phyloP scores from a whole-genome alignment of 2,797 vertebrate genomes.

The Hypotaenidia philippensis region DNA sequence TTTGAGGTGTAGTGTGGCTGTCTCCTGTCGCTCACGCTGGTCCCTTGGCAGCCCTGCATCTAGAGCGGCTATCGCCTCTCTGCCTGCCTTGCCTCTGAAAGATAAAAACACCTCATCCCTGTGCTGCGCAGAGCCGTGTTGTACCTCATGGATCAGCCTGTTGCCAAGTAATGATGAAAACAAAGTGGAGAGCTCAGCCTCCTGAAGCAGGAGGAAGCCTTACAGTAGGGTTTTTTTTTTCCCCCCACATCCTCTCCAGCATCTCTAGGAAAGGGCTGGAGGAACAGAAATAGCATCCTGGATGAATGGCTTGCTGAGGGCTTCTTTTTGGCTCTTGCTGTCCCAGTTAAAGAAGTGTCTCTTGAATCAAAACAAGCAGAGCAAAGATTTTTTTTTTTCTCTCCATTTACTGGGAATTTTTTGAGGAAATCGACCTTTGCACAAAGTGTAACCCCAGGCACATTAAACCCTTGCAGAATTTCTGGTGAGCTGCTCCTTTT shows the following conservation, averaged over 20 bases:
- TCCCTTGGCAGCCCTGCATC: background rate
- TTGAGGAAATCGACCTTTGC: background rate
- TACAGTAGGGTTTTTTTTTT: background rate
- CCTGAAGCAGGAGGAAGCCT: background rate
- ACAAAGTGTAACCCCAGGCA: background rate
- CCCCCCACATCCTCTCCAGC: no score
- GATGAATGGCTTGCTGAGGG: background rate
- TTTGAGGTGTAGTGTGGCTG: accelerated
- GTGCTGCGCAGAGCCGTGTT: accelerated
- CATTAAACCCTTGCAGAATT: background rate
- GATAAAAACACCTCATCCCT: background rate
- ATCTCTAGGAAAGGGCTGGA: background rate
- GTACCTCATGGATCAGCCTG: background rate
- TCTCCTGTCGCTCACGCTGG: background rate
- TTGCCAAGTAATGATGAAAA: background rate
- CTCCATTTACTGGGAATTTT: accelerated
- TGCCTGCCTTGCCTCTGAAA: background rate
- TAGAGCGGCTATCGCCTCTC: background rate
- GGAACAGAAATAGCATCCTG: background rate
- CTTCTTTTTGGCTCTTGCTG: background rate
- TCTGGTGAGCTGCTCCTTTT: background rate
- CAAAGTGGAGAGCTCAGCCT: background rate
- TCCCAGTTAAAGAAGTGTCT: background rate
- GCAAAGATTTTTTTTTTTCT: background rate
- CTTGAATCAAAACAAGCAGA: background rate